Percentiles rank a stretch among this genome's conserved stretches.
Evolutionary conservation across 2,797 vertebrate species (phyloP).

Genomic region (Oceanodroma leucorhoa): DNA sequence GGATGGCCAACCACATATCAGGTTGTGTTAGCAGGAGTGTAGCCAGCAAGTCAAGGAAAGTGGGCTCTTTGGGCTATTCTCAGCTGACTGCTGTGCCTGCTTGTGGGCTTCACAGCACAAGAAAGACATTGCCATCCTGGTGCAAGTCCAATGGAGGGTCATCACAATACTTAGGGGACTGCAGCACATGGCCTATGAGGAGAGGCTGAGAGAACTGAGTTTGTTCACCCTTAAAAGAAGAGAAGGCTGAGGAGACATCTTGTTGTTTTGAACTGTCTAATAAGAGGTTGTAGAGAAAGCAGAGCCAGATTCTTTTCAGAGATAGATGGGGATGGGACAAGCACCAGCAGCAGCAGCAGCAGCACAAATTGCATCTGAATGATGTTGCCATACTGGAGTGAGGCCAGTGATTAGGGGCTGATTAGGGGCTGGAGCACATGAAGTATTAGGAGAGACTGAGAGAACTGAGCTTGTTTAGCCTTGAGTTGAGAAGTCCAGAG

Average conservation of each 20-base stretch:
- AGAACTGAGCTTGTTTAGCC: not conserved
- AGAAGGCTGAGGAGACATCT: not conserved
- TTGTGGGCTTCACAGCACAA: not conserved
- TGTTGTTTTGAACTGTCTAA: not conserved
- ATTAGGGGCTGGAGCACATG: accelerated
- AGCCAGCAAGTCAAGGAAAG: not conserved
- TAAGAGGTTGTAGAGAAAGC: not conserved
- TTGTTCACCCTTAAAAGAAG: not conserved
- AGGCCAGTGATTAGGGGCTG: not conserved
- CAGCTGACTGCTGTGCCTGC: not conserved
- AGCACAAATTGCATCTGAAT: not conserved
- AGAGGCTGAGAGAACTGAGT: not conserved
- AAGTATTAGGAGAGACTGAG: not conserved
- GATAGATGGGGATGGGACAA: not conserved
- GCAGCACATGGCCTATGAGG: accelerated
- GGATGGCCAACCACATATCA: not conserved
- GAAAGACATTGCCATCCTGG: not conserved
- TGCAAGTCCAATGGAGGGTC: not conserved
- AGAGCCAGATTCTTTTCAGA: not conserved
- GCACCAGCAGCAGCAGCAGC: not conserved
- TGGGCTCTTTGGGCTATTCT: not conserved
- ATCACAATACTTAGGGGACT: not conserved
- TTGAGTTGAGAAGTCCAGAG: not conserved
- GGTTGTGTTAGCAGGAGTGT: not conserved
- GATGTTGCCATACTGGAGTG: not conserved